These are phyloP conservation scores for Lepidotrigona ventralis DNA, from an alignment of 1,140 invertebrate species.

Conservation along the genomic window DNA sequence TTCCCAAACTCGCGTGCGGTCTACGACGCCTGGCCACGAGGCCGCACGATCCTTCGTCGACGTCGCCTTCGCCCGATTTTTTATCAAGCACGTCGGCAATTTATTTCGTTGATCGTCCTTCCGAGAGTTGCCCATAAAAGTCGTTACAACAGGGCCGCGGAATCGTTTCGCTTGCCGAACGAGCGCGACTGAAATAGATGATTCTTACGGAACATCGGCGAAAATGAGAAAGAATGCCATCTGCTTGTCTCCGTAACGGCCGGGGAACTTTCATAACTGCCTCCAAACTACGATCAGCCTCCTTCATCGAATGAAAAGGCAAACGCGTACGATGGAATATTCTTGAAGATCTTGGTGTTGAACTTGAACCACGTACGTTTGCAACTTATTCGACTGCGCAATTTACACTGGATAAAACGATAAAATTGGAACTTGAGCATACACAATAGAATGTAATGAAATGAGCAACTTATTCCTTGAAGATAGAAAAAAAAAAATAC, in stretches of 20 bases:
- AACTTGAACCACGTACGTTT: neutral
- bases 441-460: too few species aligned
- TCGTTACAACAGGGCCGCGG: constrained; percentile 42
- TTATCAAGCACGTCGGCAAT: constrained; percentile 54
- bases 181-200: constrained; percentile 31
- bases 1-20: constrained; percentile 51
- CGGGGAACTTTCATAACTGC: constrained; percentile 12
- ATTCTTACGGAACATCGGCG: constrained; percentile 4
- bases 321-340: neutral
- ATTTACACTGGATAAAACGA: too few species aligned
- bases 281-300: neutral
- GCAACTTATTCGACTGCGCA: too few species aligned
- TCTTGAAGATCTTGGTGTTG: too few species aligned
- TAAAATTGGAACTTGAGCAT: too few species aligned
- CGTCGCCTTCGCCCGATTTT: constrained; percentile 45
- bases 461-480: too few species aligned
- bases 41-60: neutral
- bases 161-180: constrained; percentile 54
- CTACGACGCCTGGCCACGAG: constrained; percentile 10
- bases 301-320: neutral
- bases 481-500: too few species aligned
- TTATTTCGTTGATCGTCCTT: constrained; percentile 64
- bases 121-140: constrained; percentile 61
- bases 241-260: too few species aligned
- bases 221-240: neutral